phyloP scores from a whole-genome alignment of 53 echinoderm and acorn worm species.

The Glandiceps talaboti region DNA sequence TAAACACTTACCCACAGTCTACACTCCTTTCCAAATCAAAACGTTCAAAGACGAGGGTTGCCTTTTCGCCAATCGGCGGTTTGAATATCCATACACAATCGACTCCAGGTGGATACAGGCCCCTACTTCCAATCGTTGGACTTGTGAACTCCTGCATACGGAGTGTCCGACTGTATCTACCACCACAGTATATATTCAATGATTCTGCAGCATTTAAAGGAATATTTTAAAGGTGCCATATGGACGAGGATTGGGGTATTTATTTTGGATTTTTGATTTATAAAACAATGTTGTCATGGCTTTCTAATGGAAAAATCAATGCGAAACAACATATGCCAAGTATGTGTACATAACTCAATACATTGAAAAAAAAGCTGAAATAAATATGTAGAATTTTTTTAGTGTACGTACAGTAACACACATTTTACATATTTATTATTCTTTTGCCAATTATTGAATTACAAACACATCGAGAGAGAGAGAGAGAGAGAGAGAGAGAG shows the following conservation, averaged over 20 bases:
- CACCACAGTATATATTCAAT: not conserved
- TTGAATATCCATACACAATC: not conserved
- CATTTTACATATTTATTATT: no score
- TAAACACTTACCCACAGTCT: not conserved
- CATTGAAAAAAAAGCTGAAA: no score
- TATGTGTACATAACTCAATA: no score
- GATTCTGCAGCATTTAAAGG: not conserved
- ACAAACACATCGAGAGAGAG: no score
- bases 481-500: constrained; percentile 1
- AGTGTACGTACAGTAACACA: no score
- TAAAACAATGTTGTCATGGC: no score
- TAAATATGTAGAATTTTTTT: no score
- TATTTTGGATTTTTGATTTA: no score
- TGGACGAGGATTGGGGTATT: no score
- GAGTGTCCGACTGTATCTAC: not conserved
- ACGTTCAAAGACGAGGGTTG: not conserved
- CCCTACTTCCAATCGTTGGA: not conserved
- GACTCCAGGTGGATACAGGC: not conserved
- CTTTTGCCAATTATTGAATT: no score
- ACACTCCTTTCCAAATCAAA: not conserved
- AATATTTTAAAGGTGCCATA: not conserved
- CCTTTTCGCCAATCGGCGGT: not conserved
- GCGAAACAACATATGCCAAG: no score
- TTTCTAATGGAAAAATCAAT: no score
- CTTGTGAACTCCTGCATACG: not conserved